Base-by-base conservation (phyloP, 2,888 invertebrate genomes). In the Drosophila cracens region DNA sequence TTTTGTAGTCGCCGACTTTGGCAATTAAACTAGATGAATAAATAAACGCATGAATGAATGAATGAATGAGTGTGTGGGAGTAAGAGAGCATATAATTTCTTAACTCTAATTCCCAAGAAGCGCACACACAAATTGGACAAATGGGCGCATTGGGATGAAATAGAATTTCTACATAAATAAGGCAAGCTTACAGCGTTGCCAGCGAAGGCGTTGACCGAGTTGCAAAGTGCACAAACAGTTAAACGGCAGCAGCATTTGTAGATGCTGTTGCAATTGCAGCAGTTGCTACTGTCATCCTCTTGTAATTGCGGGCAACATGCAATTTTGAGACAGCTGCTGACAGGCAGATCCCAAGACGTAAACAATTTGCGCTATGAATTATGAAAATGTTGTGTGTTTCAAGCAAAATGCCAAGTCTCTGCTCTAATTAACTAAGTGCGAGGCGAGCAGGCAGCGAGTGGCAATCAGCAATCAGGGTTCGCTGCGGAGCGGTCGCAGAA, bases 381-480 rank as follows among this genome's bases (percentile, higher is more conserved):
- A 90, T 85, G 90, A 90, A 85, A 65, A 74, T 65, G 67, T 59
- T 56, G 56, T 57, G 21, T 40, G 57, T 75, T 40, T 70, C 70
- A 58, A 70, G 82, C 79, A 73, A 87, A 83, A 74, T 79, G 89
- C 60, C 68, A 73, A 71, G 83, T 68, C 67, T 66, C 68, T 66
- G 71, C 66, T 76, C 87, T 90, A 89, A 87, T 87, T 87, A 87
- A 87, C 90, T 87, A 90, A 83, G 81, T 81, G 84, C 79, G 71
- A 76, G 81, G 65, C 82, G 62, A 68, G 54, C 79, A 51, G 38
- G 33, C 49, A 25, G 16, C 16, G 46, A 51, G 36, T 51, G 36
- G 49, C 62, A 43, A 61, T 48, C 31, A 40, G 29, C 29, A 57
- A 68, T 68, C 70, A 40, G 49, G 49, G 64, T 61, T 67, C 56